Conservation (phyloP, 2,888 invertebrate genomes). For the Pimpla rufipes region DNA sequence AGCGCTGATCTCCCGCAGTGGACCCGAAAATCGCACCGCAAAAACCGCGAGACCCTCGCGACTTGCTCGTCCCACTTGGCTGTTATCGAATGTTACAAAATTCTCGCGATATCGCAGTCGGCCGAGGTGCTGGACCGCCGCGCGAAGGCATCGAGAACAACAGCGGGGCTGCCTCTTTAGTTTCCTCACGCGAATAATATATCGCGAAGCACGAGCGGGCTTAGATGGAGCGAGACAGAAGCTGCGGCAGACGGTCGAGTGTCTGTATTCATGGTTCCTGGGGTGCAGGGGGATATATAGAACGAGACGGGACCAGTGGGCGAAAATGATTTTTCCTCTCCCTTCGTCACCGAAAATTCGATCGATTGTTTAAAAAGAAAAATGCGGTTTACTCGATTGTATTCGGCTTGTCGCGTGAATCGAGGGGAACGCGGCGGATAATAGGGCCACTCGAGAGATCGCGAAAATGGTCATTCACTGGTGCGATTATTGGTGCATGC, state of each 20-base stretch:
- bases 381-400: neutral
- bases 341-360: neutral
- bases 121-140: constrained; percentile 2
- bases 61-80: neutral
- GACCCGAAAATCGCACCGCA: neutral
- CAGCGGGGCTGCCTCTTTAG: neutral
- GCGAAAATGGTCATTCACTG: constrained; percentile 5
- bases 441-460: neutral
- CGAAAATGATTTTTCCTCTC: neutral
- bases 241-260: neutral
- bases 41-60: neutral
- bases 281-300: neutral
- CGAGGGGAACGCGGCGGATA: neutral
- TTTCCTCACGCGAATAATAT: constrained; percentile 18
- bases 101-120: constrained; percentile 2
- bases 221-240: constrained; percentile 31
- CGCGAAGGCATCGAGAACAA: constrained; percentile 31
- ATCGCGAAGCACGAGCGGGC: neutral
- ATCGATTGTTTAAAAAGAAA: neutral
- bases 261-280: constrained; percentile 7
- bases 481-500: constrained; percentile 2
- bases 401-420: neutral
- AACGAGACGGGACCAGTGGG: neutral
- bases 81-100: constrained; percentile 29
- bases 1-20: constrained; percentile 22